phyloP scores from a whole-genome alignment of 2,113 vertebrate genomes.

The Chascanopsetta lugubris region DNA sequence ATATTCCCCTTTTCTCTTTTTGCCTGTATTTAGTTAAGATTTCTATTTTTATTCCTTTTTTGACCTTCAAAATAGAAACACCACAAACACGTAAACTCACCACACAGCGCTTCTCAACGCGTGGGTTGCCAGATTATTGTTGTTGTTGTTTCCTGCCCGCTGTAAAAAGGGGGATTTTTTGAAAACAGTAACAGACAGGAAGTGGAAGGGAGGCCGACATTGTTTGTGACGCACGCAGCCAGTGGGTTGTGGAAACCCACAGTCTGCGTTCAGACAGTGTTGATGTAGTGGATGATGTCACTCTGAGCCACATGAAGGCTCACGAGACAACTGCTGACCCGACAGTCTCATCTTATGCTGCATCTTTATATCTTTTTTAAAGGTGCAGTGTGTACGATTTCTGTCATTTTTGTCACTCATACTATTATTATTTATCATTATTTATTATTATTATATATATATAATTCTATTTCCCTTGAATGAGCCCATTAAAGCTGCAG shows the following conservation, averaged over 20 bases:
- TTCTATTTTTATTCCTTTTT: too few relatives aligned
- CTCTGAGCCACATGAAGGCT: neutral
- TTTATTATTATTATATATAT: too few relatives aligned
- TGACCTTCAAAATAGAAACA: too few relatives aligned
- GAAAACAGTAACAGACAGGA: neutral
- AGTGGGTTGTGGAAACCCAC: neutral
- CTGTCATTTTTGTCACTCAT: neutral
- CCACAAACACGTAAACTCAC: too few relatives aligned
- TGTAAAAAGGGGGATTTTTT: neutral
- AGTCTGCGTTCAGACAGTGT: constrained; percentile 1
- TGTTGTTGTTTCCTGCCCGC: neutral
- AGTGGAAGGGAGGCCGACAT: neutral
- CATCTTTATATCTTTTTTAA: neutral
- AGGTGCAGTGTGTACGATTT: neutral
- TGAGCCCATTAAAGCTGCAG: too few relatives aligned
- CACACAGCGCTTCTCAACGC: neutral
- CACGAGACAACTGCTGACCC: neutral
- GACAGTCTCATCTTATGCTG: neutral
- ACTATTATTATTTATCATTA: neutral
- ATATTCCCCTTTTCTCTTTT: too few relatives aligned
- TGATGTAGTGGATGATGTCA: neutral
- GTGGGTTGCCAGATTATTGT: neutral
- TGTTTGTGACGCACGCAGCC: neutral
- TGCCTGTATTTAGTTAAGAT: too few relatives aligned
- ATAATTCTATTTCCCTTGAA: too few relatives aligned